These are phyloP conservation scores for Dendrolimus pini DNA, from an alignment of 2,888 invertebrate species.

Conservation along the genomic window DNA sequence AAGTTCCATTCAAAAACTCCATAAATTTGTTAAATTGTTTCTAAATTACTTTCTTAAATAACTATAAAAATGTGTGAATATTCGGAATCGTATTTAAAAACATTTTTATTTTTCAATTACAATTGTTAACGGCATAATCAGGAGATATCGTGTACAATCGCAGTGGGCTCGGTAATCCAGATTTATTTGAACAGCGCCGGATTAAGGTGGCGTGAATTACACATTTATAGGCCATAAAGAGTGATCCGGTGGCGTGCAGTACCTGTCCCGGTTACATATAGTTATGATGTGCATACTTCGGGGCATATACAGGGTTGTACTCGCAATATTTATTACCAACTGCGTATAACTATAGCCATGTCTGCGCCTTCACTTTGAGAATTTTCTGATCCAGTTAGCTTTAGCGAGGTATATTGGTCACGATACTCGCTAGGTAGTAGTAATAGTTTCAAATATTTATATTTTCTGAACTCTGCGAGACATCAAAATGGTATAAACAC, in stretches of 20 bases:
- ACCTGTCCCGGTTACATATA: slow-evolving; percentile 60
- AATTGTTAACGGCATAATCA: slow-evolving; percentile 74
- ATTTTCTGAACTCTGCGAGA: too few relatives aligned
- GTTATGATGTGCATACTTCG: slow-evolving; percentile 57
- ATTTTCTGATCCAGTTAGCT: not conserved
- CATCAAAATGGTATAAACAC: too few relatives aligned
- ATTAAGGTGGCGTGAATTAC: slow-evolving; percentile 76
- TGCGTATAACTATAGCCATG: not conserved
- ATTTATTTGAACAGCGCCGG: slow-evolving; percentile 69
- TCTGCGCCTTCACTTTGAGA: not conserved
- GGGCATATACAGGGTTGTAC: slow-evolving; percentile 28
- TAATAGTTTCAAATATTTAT: not conserved
- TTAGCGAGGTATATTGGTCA: too few relatives aligned
- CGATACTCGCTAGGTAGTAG: not conserved
- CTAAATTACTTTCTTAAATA: too few relatives aligned
- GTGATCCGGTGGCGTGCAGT: slow-evolving; percentile 71
- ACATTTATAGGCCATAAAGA: slow-evolving; percentile 76
- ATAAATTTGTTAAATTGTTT: too few relatives aligned
- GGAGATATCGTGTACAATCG: slow-evolving; percentile 62
- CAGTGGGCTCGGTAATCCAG: slow-evolving; percentile 67
- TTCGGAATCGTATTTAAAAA: slow-evolving; percentile 23
- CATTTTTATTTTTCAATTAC: slow-evolving; percentile 71
- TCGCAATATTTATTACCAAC: slow-evolving; percentile 4
- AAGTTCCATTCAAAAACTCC: too few relatives aligned
- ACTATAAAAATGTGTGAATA: too few relatives aligned